A percentile compares a stretch with the other conserved stretches of the same genome.
Conservation (phyloP, 1,140 invertebrate species). For the Phenacoccus solenopsis region DNA sequence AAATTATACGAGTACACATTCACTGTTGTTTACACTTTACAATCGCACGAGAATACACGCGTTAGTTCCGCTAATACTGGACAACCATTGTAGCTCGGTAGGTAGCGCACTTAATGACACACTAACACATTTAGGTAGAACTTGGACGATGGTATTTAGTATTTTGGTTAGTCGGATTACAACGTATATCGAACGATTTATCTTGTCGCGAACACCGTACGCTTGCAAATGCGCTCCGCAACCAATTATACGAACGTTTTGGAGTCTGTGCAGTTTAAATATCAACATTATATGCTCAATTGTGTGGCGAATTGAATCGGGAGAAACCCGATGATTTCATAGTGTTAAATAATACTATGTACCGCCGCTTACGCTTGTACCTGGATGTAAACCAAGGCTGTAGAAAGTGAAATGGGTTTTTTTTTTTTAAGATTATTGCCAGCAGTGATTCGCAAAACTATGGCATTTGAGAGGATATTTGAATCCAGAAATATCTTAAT, state of each 20-base stretch:
- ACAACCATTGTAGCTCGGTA: background rate
- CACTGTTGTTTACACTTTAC: no score
- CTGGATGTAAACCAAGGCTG: background rate
- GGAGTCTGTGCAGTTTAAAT: slow-evolving; percentile 1
- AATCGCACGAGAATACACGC: background rate
- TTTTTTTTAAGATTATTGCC: background rate
- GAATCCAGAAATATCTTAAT: no score
- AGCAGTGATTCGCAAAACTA: background rate
- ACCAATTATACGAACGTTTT: background rate
- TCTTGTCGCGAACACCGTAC: background rate
- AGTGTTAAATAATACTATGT: background rate
- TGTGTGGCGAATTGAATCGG: background rate
- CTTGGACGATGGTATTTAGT: background rate
- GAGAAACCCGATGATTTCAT: slow-evolving; percentile 15
- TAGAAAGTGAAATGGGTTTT: slow-evolving; percentile 1
- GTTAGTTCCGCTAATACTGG: background rate
- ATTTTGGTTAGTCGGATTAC: background rate
- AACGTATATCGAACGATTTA: background rate
- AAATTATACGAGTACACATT: no score
- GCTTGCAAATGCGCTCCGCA: background rate
- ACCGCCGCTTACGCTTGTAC: background rate
- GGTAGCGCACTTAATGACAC: background rate
- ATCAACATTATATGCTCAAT: background rate
- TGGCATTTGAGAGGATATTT: no score
- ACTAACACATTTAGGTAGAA: background rate